These are phyloP conservation scores for Nylanderia fulva DNA, from an alignment of 1,140 invertebrate species.

Conservation along the genomic window DNA sequence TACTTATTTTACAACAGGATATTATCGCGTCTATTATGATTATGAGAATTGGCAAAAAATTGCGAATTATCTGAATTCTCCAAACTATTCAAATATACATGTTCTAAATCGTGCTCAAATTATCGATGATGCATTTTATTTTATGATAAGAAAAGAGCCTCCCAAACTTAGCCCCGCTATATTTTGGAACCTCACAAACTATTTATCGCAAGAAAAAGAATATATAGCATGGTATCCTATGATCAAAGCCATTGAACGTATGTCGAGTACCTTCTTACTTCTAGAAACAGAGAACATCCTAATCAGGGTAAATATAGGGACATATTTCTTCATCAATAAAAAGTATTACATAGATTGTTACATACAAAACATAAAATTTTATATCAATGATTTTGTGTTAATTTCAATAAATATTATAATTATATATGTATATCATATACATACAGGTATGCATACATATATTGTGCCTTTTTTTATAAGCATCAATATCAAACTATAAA, in stretches of 20 bases:
- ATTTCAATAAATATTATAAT: too few species aligned
- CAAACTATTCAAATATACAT: background rate
- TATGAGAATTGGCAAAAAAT: background rate
- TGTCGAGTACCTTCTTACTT: background rate
- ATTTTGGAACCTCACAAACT: background rate
- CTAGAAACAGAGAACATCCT: too few species aligned
- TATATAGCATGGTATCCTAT: conserved; percentile 65
- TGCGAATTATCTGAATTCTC: background rate
- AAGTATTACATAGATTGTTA: too few species aligned
- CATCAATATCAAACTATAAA: too few species aligned
- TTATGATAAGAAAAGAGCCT: background rate
- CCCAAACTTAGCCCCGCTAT: background rate
- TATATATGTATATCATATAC: too few species aligned
- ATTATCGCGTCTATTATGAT: conserved; percentile 21
- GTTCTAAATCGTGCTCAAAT: background rate
- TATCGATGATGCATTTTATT: conserved; percentile 18
- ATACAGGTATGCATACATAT: too few species aligned
- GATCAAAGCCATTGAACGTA: conserved; percentile 61
- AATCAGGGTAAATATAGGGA: background rate
- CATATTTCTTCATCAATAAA: background rate
- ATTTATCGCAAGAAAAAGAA: background rate
- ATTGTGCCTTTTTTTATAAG: too few species aligned
- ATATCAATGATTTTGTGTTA: too few species aligned
- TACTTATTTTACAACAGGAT: background rate
- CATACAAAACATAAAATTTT: too few species aligned